Conservation (phyloP, 2,113 vertebrate species). For the Saguinus midas region DNA sequence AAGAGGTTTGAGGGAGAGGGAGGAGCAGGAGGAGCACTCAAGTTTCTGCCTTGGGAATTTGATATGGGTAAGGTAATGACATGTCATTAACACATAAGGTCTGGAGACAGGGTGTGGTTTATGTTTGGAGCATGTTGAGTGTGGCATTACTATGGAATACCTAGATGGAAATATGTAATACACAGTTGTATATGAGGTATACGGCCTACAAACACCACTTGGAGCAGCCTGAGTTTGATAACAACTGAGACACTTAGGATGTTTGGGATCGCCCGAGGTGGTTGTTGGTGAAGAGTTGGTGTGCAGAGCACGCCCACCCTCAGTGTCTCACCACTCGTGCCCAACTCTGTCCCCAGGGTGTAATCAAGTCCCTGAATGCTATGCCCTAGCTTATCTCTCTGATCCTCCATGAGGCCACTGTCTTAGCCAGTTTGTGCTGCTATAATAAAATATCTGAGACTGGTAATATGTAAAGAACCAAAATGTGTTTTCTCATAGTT, state of each 20-base stretch:
- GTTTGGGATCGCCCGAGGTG: background rate
- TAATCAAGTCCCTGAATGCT: background rate
- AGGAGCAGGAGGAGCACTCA: background rate
- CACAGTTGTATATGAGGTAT: background rate
- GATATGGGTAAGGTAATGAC: background rate
- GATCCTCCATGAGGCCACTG: background rate
- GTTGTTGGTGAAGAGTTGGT: background rate
- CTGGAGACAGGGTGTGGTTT: background rate
- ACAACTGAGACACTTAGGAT: background rate
- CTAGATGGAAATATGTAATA: background rate
- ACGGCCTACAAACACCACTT: background rate
- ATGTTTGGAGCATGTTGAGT: background rate
- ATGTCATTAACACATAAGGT: background rate
- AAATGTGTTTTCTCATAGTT: background rate
- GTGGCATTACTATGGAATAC: background rate
- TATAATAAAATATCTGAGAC: background rate
- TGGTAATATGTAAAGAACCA: background rate
- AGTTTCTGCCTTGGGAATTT: background rate
- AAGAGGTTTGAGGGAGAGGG: background rate
- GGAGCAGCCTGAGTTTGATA: background rate
- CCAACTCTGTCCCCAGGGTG: background rate
- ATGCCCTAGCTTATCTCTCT: background rate
- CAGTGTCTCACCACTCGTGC: background rate
- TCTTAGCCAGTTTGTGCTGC: background rate
- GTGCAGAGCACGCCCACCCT: fast-evolving